Percentiles rank a stretch among this genome's conserved stretches.
These are phyloP conservation scores for Sisyra nigra DNA, from an alignment of 2,888 invertebrate species.

Conservation along the genomic window DNA sequence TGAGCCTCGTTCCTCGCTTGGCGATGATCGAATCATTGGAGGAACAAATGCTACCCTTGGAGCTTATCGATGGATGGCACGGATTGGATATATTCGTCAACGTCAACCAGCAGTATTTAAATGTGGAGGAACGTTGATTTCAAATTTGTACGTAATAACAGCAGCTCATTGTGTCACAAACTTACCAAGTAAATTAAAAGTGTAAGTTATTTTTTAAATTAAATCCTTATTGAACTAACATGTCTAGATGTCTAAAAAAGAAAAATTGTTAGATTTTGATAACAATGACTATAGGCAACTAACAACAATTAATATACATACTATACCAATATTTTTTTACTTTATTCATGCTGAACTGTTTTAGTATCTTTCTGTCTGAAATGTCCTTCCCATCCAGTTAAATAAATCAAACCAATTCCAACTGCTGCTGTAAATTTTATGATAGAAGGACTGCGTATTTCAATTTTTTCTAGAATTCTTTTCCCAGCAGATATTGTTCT, in stretches of 20 bases:
- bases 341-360: too few relatives aligned
- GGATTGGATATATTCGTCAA: slow-evolving; percentile 34
- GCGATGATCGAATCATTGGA: slow-evolving; percentile 40
- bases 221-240: not conserved
- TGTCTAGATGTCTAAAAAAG: not conserved
- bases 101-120: slow-evolving; percentile 15
- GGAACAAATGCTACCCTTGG: slow-evolving; percentile 39
- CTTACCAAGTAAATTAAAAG: slow-evolving; percentile 11
- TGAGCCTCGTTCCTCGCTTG: slow-evolving; percentile 23
- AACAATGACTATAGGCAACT: too few relatives aligned
- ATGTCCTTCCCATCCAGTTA: too few relatives aligned
- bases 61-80: slow-evolving; percentile 45
- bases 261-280: too few relatives aligned
- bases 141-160: slow-evolving; percentile 23
- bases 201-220: slow-evolving; percentile 9
- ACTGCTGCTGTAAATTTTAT: too few relatives aligned
- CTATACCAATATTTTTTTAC: too few relatives aligned
- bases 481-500: too few relatives aligned
- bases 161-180: slow-evolving; percentile 27
- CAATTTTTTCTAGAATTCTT: too few relatives aligned
- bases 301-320: too few relatives aligned
- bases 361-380: too few relatives aligned
- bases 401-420: too few relatives aligned
- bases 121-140: slow-evolving; percentile 28
- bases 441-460: too few relatives aligned